Conservation (phyloP, 2,797 vertebrate species). For the Amblyraja radiata region DNA sequence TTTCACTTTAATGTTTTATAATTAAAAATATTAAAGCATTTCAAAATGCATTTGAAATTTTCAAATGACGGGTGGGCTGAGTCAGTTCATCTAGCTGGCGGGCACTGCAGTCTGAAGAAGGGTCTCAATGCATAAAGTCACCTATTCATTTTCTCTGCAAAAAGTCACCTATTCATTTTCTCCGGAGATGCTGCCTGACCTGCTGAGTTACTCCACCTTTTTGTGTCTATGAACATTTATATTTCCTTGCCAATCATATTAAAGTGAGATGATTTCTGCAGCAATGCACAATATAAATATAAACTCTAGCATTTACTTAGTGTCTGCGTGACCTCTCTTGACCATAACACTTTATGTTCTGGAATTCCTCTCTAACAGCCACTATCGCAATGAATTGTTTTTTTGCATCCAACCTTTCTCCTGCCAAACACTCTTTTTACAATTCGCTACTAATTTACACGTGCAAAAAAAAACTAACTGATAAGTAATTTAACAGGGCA, state of each 20-base stretch:
- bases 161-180: too few relatives aligned
- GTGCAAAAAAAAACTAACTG: background rate
- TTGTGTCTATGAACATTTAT: background rate
- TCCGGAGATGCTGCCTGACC: too few relatives aligned
- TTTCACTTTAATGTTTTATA: too few relatives aligned
- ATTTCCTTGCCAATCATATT: background rate
- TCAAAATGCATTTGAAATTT: too few relatives aligned
- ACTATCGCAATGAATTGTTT: background rate
- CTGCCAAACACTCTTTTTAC: background rate
- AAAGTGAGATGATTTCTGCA: background rate
- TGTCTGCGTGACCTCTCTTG: background rate
- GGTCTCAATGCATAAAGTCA: too few relatives aligned
- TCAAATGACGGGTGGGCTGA: too few relatives aligned
- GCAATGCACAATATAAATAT: background rate
- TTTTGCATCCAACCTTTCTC: background rate
- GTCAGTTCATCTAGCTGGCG: too few relatives aligned
- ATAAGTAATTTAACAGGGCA: background rate
- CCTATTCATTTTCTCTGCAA: too few relatives aligned
- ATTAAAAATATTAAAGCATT: too few relatives aligned
- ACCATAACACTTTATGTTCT: background rate
- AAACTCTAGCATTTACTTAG: background rate
- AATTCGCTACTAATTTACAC: background rate
- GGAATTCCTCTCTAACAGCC: background rate
- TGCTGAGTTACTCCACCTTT: too few relatives aligned
- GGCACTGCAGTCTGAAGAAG: too few relatives aligned